Evolutionary conservation across 2,797 vertebrate species (phyloP), one percentile per base, ranked within the genome.

Genomic region (Semotilus atromaculatus): DNA sequence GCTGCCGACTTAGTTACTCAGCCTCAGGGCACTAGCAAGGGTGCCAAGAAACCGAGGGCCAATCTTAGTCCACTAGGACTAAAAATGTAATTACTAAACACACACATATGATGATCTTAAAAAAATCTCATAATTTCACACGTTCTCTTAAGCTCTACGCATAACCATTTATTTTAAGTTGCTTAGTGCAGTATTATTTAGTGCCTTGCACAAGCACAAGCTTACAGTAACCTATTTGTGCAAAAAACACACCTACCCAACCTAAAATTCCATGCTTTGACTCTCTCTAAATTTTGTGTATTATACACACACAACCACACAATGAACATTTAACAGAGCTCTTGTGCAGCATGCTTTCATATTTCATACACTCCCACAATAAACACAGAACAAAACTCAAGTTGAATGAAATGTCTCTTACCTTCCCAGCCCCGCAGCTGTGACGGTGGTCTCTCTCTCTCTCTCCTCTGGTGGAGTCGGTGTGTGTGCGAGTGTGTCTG

Each of bases 401-500:
- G n/a, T 55, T 26, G 26, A 74, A 67, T 21, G 31, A 73, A 73
- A 58, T 18, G 48, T 67, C 70, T 66, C 89, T 80, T 87, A 90
- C 89, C 89, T 90, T 90, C 79, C 62, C 88, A 87, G 86, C 86
- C 89, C 87, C 66, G 29, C 51, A 85, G 77, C 82, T 19, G 81
- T 84, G 86, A 82, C 75, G 79, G 81, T 84, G 70, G 68, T 62
- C 55, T 87, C 72, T 83, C 83, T 67, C 84, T 84, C 45, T 45
- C 45, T 45, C 51, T 26, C 40, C 64, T 51, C 29, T 74, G 73
- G 77, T 48, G 68, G 62, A 38, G 79, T 81, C 43, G 14, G 72
- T 86, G 71, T 82, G 84, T 82, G 81, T n/a, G 81, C n/a, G 77
- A 34, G 76, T 83, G 83, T 68, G 88, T 92, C 34, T 71, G 90